These are phyloP conservation scores for Cosmorhoe ocellata DNA, from an alignment of 2,888 invertebrate species.

Conservation along the genomic window DNA sequence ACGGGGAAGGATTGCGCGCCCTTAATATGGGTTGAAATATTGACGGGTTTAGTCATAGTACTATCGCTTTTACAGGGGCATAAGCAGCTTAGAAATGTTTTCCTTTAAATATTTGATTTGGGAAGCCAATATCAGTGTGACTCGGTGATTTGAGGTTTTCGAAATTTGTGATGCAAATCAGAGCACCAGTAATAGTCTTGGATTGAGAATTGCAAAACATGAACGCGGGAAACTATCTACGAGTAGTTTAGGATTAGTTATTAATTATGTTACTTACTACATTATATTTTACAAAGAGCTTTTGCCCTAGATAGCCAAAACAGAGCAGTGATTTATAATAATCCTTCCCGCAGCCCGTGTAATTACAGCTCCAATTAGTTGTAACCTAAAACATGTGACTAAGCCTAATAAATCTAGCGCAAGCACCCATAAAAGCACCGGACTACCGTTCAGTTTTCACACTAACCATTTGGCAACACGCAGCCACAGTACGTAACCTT, in stretches of 20 bases:
- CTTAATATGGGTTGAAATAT: constrained; percentile 41
- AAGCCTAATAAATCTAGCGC: constrained; percentile 33
- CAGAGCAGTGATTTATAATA: constrained; percentile 26
- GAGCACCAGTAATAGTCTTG: no score
- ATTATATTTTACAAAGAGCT: neutral
- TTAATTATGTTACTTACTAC: no score
- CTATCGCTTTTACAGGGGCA: constrained; percentile 3
- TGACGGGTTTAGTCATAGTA: constrained; percentile 38
- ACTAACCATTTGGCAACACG: constrained; percentile 24
- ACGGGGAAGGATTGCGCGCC: constrained; percentile 28
- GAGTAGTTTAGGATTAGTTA: no score
- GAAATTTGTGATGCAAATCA: no score
- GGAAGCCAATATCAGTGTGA: neutral
- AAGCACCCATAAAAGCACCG: constrained; percentile 29
- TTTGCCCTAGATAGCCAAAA: constrained; percentile 20
- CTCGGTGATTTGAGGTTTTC: no score
- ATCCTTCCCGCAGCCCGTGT: constrained; percentile 20
- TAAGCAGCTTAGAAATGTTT: neutral
- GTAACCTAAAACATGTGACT: constrained; percentile 32
- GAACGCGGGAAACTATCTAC: no score
- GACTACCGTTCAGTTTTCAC: constrained; percentile 19
- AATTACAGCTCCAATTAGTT: constrained; percentile 31
- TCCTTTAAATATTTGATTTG: neutral
- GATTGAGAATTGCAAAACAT: no score
- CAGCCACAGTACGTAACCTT: neutral